Evolutionary conservation across 2,797 vertebrate species (phyloP).

Genomic region (Diglossa cyanea): DNA sequence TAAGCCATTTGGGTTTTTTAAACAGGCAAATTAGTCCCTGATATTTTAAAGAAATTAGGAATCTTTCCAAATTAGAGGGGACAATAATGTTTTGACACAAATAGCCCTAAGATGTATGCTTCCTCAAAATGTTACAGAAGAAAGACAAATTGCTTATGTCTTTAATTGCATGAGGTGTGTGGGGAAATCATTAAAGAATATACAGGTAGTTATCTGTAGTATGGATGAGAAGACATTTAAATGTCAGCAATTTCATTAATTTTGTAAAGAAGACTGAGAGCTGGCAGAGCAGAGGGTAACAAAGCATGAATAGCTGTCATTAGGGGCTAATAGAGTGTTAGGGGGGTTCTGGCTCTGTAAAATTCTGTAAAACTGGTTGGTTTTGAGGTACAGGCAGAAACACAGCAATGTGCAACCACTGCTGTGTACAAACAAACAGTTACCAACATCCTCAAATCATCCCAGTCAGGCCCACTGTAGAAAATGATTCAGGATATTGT

Average conservation of each 20-base stretch:
- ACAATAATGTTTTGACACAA: not conserved
- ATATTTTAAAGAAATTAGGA: not conserved
- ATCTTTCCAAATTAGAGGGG: not conserved
- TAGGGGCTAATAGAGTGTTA: not conserved
- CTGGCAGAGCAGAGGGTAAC: not conserved
- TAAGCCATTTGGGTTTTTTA: not conserved
- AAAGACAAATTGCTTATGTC: not conserved
- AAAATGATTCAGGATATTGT: not conserved
- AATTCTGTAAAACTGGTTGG: not conserved
- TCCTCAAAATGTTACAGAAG: not conserved
- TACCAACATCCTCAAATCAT: not conserved
- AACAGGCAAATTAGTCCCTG: not conserved
- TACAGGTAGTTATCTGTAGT: not conserved
- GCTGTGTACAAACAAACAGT: not conserved
- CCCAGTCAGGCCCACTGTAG: not conserved
- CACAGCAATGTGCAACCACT: not conserved
- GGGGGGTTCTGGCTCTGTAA: not conserved
- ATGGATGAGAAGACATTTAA: conserved; percentile 6
- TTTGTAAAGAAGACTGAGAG: not conserved
- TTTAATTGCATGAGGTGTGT: not conserved
- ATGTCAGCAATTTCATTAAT: not conserved
- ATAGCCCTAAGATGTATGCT: not conserved
- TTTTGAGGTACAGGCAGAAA: not conserved
- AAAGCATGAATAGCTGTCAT: not conserved
- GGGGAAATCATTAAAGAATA: not conserved